Evolutionary conservation across 2,888 invertebrate genomes (phyloP).

Genomic region (Melanostoma mellinum): DNA sequence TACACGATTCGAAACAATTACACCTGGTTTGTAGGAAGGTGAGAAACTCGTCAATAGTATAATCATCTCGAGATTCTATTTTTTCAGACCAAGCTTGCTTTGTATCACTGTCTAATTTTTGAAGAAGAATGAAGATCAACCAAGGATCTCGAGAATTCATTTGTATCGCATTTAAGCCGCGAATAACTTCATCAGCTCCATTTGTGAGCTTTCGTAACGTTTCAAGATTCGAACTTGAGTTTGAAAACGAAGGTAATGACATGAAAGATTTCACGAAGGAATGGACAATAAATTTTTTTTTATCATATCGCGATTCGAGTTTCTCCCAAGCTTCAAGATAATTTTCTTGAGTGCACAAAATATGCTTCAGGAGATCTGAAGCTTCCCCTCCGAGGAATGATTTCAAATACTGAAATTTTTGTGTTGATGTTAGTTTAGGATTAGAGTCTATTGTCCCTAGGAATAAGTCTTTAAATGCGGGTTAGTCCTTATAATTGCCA

Average conservation of each 20-base stretch:
- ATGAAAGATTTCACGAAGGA: conserved; percentile 13
- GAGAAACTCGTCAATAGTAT: conserved; percentile 3
- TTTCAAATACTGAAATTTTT: too few relatives aligned
- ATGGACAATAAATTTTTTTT: conserved; percentile 8
- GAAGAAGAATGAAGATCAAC: conserved; percentile 1
- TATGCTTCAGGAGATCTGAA: not conserved
- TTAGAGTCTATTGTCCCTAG: too few relatives aligned
- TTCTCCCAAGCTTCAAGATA: not conserved
- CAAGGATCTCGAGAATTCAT: too few relatives aligned
- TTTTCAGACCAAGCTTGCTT: conserved; percentile 9
- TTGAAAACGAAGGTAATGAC: not conserved
- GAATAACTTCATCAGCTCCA: too few relatives aligned
- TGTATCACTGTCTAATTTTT: conserved; percentile 6
- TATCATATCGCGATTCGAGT: not conserved
- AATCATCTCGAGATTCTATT: not conserved
- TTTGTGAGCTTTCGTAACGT: not conserved
- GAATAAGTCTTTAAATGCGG: conserved; percentile 3
- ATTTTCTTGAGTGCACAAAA: not conserved
- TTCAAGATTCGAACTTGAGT: not conserved
- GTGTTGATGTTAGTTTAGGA: too few relatives aligned
- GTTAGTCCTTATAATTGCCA: conserved; percentile 1
- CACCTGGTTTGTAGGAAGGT: conserved; percentile 6
- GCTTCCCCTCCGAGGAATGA: not conserved
- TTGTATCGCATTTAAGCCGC: too few relatives aligned
- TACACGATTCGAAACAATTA: conserved; percentile 11